Base-by-base conservation (phyloP, 2,113 vertebrate species). In the Psettodes erumei region DNA sequence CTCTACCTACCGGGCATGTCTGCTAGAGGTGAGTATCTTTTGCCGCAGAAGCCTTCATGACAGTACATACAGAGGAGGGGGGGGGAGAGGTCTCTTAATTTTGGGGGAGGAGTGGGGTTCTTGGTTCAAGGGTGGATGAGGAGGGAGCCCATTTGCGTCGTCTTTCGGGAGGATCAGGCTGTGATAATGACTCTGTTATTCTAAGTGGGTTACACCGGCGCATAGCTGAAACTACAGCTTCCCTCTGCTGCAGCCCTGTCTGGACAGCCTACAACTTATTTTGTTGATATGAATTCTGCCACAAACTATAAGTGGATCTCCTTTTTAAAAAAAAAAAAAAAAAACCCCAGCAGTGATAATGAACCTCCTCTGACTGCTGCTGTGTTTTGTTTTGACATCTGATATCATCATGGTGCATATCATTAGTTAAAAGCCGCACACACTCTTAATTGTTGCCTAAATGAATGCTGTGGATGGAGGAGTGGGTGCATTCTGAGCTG, bases 1-100 rank as follows among this genome's bases (percentile, higher is more conserved):
- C 74, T 81, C 55, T 83, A 91, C 90, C 82, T 90, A 93, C 90
- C 92, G 69, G 92, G 89, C 89, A 94, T 94, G 93, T 94, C 93
- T 87, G 86, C 92, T 56, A 86, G 86, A 93, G 93, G 93, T 93
- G 90, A 93, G 91, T 93, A 15, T 81, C 78, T 89, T 87, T 75
- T 89, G 79, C 88, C 86, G 89, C 89, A 90, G 86, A 86, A 89
- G 72, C 78, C 75, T 91, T 90, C 84, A 86, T 91, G 55, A 79
- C 84, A 63, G 23, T 23, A 33, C 75, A 75, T 35, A 55, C 3
- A 73, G 21, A 38, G 18, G 60, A 1, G 10, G 56, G 66, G 18
- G 60, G 1, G 10, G 56, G 66, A 38, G 33, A 75, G 53, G 67
- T 86, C 50, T 77, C 11, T 71, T 69, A 15, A 45, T 69, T 33